These are phyloP conservation scores for Xestoiulus laeticollis DNA, from an alignment of 2,888 invertebrate genomes.

Conservation along the genomic window DNA sequence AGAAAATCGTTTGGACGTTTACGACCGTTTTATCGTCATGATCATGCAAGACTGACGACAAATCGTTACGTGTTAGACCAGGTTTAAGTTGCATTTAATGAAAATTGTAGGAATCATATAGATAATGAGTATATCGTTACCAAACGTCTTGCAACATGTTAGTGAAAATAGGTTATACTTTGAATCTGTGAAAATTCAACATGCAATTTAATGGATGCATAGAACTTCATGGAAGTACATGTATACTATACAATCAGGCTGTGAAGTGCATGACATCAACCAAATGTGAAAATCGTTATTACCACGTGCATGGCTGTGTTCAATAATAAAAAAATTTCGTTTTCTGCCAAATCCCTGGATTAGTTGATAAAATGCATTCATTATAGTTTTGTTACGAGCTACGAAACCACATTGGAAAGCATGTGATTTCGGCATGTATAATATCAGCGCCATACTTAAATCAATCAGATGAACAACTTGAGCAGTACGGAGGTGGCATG, in stretches of 20 bases:
- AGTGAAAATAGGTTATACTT: too few species aligned
- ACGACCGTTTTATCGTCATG: too few species aligned
- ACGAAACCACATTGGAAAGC: neutral
- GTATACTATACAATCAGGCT: neutral
- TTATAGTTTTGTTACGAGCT: neutral
- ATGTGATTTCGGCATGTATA: neutral
- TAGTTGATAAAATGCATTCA: neutral
- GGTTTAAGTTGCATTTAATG: too few species aligned
- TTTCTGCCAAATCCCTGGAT: neutral
- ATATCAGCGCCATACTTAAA: neutral
- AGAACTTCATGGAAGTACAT: neutral
- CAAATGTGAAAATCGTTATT: neutral
- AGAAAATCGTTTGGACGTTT: too few species aligned
- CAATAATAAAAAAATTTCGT: neutral
- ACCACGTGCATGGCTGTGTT: neutral
- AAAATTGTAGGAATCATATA: too few species aligned
- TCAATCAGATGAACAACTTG: constrained; percentile 46
- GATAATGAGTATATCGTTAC: too few species aligned
- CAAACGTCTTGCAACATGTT: too few species aligned
- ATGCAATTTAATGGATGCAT: neutral
- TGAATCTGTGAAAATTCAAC: too few species aligned
- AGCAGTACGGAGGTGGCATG: neutral
- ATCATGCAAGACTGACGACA: too few species aligned
- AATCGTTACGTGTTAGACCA: too few species aligned
- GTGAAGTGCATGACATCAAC: neutral